Evolutionary conservation across 2,797 vertebrate genomes (phyloP).

Genomic region (Nannoperca obscura): DNA sequence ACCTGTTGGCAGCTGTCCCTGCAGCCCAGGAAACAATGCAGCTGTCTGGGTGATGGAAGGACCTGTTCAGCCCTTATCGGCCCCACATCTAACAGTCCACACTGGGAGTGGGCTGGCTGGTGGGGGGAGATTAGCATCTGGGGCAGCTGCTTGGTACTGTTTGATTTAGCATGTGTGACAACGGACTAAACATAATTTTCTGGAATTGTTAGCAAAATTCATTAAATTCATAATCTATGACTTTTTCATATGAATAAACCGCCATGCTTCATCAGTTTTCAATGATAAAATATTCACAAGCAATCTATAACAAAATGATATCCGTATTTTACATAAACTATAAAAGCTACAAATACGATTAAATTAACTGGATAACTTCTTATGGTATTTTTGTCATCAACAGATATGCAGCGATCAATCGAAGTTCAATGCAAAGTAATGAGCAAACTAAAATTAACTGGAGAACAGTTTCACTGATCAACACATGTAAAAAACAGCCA

Average conservation of each 20-base stretch:
- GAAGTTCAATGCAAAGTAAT: neutral
- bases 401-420: no score
- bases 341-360: no score
- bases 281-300: neutral
- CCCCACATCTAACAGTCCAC: constrained; percentile 40
- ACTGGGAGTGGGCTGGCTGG: constrained; percentile 1
- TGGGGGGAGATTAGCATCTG: neutral
- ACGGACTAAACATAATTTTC: neutral
- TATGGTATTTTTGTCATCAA: no score
- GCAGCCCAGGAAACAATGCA: constrained; percentile 74
- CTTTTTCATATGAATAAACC: neutral
- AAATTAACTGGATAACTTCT: no score
- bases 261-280: neutral
- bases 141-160: constrained; percentile 5
- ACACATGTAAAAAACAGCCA: neutral
- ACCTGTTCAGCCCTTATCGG: constrained; percentile 52
- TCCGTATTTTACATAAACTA: no score
- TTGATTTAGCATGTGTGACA: constrained; percentile 28
- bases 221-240: neutral
- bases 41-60: constrained; percentile 79
- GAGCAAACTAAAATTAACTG: neutral
- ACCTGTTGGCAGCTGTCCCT: constrained; percentile 67
- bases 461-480: constrained; percentile 1
- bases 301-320: no score
- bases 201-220: neutral